These are phyloP conservation scores for Meriones unguiculatus DNA, from an alignment of 2,113 vertebrate genomes.

Conservation along the genomic window DNA sequence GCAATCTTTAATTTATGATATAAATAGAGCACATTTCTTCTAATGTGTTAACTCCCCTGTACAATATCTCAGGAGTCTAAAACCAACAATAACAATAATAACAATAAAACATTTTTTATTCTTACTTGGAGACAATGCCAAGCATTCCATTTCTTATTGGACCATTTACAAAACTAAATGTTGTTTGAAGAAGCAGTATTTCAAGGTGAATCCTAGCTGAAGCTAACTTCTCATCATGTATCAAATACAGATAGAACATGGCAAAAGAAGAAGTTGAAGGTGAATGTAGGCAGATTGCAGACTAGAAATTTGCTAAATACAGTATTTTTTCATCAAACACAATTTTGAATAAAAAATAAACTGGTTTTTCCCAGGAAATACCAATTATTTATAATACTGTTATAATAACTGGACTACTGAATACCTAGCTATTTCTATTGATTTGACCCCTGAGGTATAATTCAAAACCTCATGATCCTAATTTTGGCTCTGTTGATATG, in stretches of 20 bases:
- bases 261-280: constrained; percentile 35
- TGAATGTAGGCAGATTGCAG: neutral
- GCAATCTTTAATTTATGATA: neutral
- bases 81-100: too few relatives aligned
- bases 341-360: constrained; percentile 41
- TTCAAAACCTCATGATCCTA: constrained; percentile 18
- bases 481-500: neutral
- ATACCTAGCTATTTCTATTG: neutral
- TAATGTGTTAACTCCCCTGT: neutral
- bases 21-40: constrained; percentile 13
- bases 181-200: constrained; percentile 36
- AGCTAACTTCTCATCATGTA: neutral
- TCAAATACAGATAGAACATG: neutral
- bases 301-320: constrained; percentile 26
- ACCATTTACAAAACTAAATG: constrained; percentile 15
- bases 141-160: constrained; percentile 1
- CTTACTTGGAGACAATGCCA: neutral
- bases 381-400: neutral
- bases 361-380: neutral
- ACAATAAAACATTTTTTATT: neutral
- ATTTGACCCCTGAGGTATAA: neutral
- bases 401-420: neutral
- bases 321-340: neutral
- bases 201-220: constrained; percentile 4
- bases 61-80: neutral